phyloP scores from a whole-genome alignment of 2,113 vertebrate genomes.

The Pagrus major region DNA sequence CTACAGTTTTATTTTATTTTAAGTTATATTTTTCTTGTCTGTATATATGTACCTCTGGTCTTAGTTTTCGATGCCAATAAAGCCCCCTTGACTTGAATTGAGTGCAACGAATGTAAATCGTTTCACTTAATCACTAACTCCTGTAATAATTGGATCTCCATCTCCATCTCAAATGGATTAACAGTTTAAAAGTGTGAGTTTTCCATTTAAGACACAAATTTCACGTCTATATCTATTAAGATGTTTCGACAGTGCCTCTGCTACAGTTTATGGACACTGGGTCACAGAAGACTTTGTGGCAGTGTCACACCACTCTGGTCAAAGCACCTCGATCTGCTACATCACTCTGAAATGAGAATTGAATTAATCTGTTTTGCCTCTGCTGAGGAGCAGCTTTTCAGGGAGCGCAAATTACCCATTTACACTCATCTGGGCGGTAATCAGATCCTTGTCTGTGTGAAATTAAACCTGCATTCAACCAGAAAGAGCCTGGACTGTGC shows the following conservation, averaged over 20 bases:
- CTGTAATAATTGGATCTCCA: too few species aligned
- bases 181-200: background rate
- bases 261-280: background rate
- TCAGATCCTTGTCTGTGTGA: constrained; percentile 52
- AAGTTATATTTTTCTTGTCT: too few species aligned
- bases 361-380: constrained; percentile 27
- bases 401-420: constrained; percentile 45
- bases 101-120: too few species aligned
- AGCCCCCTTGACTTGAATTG: too few species aligned
- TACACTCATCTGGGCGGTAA: constrained; percentile 30
- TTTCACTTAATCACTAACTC: too few species aligned
- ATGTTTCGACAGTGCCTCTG: background rate
- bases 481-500: constrained; percentile 1
- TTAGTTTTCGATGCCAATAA: too few species aligned
- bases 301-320: constrained; percentile 1
- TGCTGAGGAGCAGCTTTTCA: constrained; percentile 32
- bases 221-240: background rate
- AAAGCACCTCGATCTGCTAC: background rate
- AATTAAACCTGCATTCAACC: constrained; percentile 45
- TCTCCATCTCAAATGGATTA: background rate
- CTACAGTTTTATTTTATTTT: too few species aligned
- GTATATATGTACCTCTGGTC: too few species aligned
- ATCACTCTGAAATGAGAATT: constrained; percentile 24
- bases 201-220: background rate
- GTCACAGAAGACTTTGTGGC: background rate